phyloP scores from a whole-genome alignment of 2,888 invertebrate species.

The Synanthedon andrenaeformis region DNA sequence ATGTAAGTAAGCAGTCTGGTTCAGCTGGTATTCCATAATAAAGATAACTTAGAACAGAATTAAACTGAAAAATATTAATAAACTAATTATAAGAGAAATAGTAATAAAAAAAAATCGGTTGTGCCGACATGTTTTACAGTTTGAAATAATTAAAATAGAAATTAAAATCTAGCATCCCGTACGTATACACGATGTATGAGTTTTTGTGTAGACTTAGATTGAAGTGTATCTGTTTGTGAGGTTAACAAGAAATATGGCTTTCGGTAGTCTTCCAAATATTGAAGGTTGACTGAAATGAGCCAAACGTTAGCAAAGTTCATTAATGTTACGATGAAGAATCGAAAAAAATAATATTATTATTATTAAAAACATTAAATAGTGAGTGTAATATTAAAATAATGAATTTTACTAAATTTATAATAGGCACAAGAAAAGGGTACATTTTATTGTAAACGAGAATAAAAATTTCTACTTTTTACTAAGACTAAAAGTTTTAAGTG shows the following conservation, averaged over 20 bases:
- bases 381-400: conserved; percentile 9
- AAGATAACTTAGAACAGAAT: not conserved
- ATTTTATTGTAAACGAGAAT: conserved; percentile 23
- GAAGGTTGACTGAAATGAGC: conserved; percentile 58
- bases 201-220: conserved; percentile 25
- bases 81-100: not conserved
- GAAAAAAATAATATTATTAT: conserved; percentile 22
- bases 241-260: conserved; percentile 14
- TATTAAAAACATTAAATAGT: not conserved
- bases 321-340: conserved; percentile 33
- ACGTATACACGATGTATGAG: conserved; percentile 44
- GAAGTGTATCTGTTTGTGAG: conserved; percentile 17
- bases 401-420: conserved; percentile 32
- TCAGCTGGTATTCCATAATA: too few relatives aligned
- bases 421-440: conserved; percentile 38
- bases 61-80: not conserved
- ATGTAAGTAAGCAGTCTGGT: too few relatives aligned
- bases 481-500: conserved; percentile 24
- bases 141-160: not conserved
- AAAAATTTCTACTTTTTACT: conserved; percentile 36
- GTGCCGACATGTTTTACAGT: conserved; percentile 21
- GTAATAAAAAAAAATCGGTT: conserved; percentile 28
- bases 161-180: conserved; percentile 14
- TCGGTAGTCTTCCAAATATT: conserved; percentile 54
- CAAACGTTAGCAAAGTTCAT: conserved; percentile 45